Conservation (phyloP, 2,113 vertebrate genomes). For the Myotis davidii region DNA sequence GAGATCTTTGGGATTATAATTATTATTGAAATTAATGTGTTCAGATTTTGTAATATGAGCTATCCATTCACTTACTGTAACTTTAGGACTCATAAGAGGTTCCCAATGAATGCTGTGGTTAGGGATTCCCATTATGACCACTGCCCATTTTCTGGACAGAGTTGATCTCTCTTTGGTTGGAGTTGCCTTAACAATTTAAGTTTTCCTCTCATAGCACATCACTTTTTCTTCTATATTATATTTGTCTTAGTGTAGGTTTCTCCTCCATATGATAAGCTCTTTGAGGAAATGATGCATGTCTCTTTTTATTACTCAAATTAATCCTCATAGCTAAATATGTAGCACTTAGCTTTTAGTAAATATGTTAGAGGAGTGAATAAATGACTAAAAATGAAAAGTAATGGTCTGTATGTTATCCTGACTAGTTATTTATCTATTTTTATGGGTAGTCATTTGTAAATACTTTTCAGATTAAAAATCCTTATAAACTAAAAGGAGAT, state of each 20-base stretch:
- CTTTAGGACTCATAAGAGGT: neutral
- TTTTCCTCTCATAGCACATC: neutral
- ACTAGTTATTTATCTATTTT: slow-evolving; percentile 13
- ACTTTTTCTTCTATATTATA: neutral
- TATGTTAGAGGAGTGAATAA: neutral
- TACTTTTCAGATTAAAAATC: neutral
- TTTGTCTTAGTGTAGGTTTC: neutral
- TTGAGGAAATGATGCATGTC: neutral
- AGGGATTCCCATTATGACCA: neutral
- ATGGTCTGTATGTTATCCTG: neutral
- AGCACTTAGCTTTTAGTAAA: neutral
- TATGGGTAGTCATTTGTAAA: slow-evolving; percentile 10
- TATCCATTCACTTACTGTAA: neutral
- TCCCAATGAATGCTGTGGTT: neutral
- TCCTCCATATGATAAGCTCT: neutral
- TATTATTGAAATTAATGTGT: neutral
- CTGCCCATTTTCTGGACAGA: neutral
- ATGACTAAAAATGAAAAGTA: slow-evolving; percentile 35
- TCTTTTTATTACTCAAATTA: slow-evolving; percentile 7
- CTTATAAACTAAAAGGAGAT: neutral
- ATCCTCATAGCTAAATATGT: neutral
- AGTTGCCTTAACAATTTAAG: neutral
- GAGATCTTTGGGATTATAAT: neutral
- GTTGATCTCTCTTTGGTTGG: neutral
- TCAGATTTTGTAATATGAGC: neutral